These are phyloP conservation scores for Nycticebus coucang DNA, from an alignment of 2,113 vertebrate species.

Conservation along the genomic window DNA sequence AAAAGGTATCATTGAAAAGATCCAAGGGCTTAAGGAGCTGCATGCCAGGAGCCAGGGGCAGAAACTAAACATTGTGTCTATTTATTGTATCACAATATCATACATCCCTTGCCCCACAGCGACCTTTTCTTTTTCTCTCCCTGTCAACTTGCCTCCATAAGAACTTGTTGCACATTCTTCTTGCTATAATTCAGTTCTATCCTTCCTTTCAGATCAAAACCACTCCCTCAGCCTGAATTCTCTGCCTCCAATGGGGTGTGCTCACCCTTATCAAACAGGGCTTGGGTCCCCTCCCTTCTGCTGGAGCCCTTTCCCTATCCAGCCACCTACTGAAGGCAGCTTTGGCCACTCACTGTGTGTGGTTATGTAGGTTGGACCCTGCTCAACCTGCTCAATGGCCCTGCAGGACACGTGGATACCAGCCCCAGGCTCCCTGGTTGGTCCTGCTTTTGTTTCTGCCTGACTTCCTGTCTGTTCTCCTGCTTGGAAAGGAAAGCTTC, in stretches of 20 bases:
- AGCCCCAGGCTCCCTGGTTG: not conserved
- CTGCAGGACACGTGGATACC: not conserved
- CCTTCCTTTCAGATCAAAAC: slow-evolving; percentile 32
- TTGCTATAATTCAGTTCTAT: not conserved
- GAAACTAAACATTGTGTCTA: not conserved
- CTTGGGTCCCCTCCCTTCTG: not conserved
- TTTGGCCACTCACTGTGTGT: not conserved
- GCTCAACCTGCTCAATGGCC: not conserved
- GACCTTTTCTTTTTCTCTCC: slow-evolving; percentile 2
- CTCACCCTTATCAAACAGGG: not conserved
- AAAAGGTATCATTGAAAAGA: not conserved
- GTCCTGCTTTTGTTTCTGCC: not conserved
- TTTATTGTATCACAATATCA: not conserved
- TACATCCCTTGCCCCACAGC: not conserved
- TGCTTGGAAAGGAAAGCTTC: not conserved
- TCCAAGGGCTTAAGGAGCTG: not conserved
- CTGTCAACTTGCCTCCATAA: not conserved
- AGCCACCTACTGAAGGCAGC: not conserved
- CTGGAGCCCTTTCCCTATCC: not conserved
- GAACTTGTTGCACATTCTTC: not conserved
- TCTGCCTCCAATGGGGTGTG: not conserved
- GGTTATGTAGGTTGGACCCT: not conserved
- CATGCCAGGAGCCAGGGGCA: not conserved
- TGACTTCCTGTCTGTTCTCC: not conserved
- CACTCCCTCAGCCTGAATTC: not conserved